Base-by-base conservation (phyloP, 2,888 invertebrate species). In the Drosophila kuntzei region DNA sequence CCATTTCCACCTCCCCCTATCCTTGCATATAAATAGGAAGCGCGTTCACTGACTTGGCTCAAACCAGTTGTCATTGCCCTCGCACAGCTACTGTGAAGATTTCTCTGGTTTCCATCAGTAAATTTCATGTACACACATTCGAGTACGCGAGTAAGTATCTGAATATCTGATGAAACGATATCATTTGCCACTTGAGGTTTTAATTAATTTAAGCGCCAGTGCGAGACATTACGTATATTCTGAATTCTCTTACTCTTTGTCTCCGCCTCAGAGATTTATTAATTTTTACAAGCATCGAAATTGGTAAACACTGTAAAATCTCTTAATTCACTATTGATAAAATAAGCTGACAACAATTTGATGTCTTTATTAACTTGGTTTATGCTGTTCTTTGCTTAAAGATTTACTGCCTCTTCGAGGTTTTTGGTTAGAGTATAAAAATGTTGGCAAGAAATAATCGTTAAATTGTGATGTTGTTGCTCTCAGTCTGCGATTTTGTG, bases 1-100 rank as follows among this genome's bases (percentile, higher is more conserved):
- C n/a, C 51, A 20, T 12, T 20, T 6, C 25, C 25, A n/a, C 25
- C 22, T 25, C 0, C 7, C 25, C 25, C 25, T 7, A 25, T n/a
- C 55, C 53, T 8, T 5, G 5, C 16, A 32, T 7, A 14, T 1
- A 12, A 7, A 14, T 9, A 14, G 37, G 41, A 41, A 34, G 20
- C 41, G 27, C 54, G 46, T 62, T 34, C 58, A 61, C 43, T 61
- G 66, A 76, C 69, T 68, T 70, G 53, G 62, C 68, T 55, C 9
- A 72, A 78, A 69, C 65, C 84, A 78, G 73, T 80, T 80, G 62
- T 18, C 65, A 68, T 68, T 69, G 81, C 60, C 55, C 60, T 62
- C 57, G 49, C 55, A 61, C 76, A 68, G 82, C 60, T 71, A 55
- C 32, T 59, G 37, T 62, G 47, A 66, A 64, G 76, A 62, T 76